These are phyloP conservation scores for Nannospalax galili DNA, from an alignment of 2,113 vertebrate species.

Conservation along the genomic window DNA sequence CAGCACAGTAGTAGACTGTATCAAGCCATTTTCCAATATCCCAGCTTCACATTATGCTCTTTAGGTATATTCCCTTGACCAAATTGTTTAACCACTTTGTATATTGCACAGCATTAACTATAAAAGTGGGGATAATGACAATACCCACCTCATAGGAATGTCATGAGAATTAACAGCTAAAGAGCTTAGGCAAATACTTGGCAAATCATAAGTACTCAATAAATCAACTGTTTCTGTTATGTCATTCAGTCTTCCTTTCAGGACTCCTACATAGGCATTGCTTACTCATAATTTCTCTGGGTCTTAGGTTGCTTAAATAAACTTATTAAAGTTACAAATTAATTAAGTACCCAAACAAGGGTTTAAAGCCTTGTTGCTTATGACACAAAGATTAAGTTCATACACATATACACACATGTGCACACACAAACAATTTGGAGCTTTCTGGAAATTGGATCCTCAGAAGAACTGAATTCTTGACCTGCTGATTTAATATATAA, in stretches of 20 bases:
- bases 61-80: not conserved
- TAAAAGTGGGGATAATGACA: not conserved
- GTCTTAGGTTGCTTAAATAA: not conserved
- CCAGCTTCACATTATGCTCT: not conserved
- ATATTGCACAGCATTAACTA: not conserved
- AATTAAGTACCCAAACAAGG: not conserved
- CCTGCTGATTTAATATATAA: constrained; percentile 6
- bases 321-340: not conserved
- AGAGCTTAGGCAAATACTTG: not conserved
- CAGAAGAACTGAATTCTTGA: not conserved
- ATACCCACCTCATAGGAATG: not conserved
- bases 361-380: not conserved
- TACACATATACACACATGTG: not conserved
- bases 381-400: not conserved
- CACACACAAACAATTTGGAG: not conserved
- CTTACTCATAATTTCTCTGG: not conserved
- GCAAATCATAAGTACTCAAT: not conserved
- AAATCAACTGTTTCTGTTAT: constrained; percentile 24
- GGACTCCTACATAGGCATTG: not conserved
- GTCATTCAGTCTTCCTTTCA: not conserved
- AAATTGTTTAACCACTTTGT: not conserved
- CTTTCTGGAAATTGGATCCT: constrained; percentile 6
- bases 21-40: not conserved
- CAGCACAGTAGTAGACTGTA: not conserved
- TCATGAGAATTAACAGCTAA: constrained; percentile 23